These are phyloP conservation scores for Microplitis mediator DNA, from an alignment of 1,140 invertebrate species.

Conservation along the genomic window DNA sequence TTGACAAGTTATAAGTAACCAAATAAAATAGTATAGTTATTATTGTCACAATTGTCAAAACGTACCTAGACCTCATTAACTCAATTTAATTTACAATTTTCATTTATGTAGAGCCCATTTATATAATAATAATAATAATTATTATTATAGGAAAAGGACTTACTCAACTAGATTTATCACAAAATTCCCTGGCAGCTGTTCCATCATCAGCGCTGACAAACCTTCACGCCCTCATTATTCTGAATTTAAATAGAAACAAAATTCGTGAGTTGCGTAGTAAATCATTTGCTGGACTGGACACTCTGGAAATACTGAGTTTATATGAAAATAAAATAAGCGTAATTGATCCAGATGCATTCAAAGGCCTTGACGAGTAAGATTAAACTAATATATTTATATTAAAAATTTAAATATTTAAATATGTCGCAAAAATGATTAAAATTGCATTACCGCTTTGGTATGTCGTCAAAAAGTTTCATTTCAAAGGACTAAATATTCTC, in stretches of 20 bases:
- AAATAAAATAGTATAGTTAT: too few species aligned
- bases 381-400: not conserved
- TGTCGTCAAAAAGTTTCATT: not conserved
- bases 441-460: not conserved
- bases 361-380: conserved; percentile 82
- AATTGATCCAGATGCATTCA: conserved; percentile 81
- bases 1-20: too few species aligned
- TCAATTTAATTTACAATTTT: too few species aligned
- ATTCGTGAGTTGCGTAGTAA: conserved; percentile 75
- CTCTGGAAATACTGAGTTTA: conserved; percentile 83
- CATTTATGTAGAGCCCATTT: too few species aligned
- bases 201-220: conserved; percentile 80
- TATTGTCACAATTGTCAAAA: too few species aligned
- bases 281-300: conserved; percentile 84
- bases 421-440: too few species aligned
- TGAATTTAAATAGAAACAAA: conserved; percentile 90
- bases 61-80: too few species aligned
- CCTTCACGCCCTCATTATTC: conserved; percentile 80
- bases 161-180: conserved; percentile 82
- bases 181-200: conserved; percentile 77
- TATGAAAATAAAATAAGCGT: conserved; percentile 84
- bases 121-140: not conserved
- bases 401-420: too few species aligned
- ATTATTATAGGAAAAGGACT: conserved; percentile 73
- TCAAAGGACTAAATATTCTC: not conserved